Percentiles rank a stretch among this genome's conserved stretches.
phyloP scores from a whole-genome alignment of 37 sponge, comb jelly and placozoan genomes.

The Ianthella basta region DNA sequence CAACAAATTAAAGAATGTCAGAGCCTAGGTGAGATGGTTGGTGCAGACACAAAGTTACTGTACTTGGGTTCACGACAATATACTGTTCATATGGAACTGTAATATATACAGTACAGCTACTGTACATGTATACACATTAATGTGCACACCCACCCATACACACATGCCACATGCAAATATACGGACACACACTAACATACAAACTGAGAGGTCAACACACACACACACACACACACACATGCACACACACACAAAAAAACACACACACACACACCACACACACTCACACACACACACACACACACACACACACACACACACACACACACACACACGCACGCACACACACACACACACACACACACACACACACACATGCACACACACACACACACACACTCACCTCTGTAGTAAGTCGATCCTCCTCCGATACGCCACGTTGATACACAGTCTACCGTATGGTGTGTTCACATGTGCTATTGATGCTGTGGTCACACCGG shows the following conservation, averaged over 20 bases:
- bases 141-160: no score
- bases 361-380: conserved; percentile 12
- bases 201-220: background rate
- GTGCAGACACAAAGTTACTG: no score
- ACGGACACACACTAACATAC: conserved; percentile 10
- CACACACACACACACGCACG: background rate
- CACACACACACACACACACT: conserved; percentile 33
- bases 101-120: no score
- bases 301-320: conserved; percentile 2
- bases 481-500: background rate
- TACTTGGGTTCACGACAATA: no score
- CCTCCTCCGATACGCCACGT: conserved; percentile 9
- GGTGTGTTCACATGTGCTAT: background rate
- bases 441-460: background rate
- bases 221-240: conserved; percentile 11
- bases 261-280: conserved; percentile 8
- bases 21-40: no score
- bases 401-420: background rate
- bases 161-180: no score
- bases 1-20: no score
- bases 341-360: conserved; percentile 1
- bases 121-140: no score
- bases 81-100: no score
- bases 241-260: conserved; percentile 10
- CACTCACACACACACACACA: conserved; percentile 4